A percentile compares a stretch with the other conserved stretches of the same genome.
Conservation (phyloP, 2,797 vertebrate genomes). For the Heliangelus exortis region DNA sequence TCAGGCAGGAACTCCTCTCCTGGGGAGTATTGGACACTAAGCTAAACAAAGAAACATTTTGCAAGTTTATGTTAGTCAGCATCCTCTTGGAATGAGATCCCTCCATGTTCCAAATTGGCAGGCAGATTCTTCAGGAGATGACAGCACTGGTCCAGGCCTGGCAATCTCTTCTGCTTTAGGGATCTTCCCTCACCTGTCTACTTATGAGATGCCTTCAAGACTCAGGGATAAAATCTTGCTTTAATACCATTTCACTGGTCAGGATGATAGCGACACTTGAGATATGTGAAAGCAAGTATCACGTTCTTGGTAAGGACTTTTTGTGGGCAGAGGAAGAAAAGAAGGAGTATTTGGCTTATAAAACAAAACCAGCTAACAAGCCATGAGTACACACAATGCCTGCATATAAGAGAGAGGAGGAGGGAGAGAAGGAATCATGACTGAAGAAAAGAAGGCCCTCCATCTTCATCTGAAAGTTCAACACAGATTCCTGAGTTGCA, state of each 20-base stretch:
- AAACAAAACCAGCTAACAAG: neutral
- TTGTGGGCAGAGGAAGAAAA: neutral
- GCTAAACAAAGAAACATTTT: neutral
- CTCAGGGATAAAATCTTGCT: neutral
- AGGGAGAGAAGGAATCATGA: neutral
- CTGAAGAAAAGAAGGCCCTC: conserved; percentile 2
- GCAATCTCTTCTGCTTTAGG: neutral
- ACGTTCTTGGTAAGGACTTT: neutral
- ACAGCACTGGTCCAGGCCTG: neutral
- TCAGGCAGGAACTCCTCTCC: neutral
- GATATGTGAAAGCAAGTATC: neutral
- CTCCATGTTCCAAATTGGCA: neutral
- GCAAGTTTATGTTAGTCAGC: neutral
- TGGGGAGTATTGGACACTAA: neutral
- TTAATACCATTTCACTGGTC: neutral
- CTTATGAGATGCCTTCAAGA: neutral
- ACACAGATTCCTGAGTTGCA: conserved; percentile 3
- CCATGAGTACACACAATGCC: neutral
- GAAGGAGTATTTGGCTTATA: neutral
- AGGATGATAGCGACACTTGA: neutral
- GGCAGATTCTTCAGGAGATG: neutral
- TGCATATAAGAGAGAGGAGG: neutral
- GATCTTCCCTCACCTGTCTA: neutral
- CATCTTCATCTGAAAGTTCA: conserved; percentile 24
- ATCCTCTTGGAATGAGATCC: neutral